phyloP scores from a whole-genome alignment of 2,888 invertebrate species.

The Mythimna loreyi region DNA sequence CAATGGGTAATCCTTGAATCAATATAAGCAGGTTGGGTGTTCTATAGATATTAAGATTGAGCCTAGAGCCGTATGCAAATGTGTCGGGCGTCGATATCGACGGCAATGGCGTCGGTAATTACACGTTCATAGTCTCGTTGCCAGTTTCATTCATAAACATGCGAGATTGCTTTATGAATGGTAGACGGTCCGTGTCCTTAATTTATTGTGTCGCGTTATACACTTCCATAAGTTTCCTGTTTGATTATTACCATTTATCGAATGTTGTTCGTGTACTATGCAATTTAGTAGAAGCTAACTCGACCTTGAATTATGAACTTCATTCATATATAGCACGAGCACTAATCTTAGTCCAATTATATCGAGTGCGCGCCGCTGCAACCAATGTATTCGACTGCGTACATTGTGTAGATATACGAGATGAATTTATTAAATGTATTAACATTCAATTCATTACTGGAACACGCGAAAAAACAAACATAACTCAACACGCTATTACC shows the following conservation, averaged over 20 bases:
- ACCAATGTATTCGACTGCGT: conserved; percentile 32
- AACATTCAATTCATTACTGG: conserved; percentile 82
- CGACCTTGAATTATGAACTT: conserved; percentile 84
- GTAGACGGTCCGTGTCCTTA: conserved; percentile 80
- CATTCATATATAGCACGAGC: conserved; percentile 76
- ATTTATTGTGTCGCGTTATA: conserved; percentile 78
- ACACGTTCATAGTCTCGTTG: conserved; percentile 74
- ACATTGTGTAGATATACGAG: conserved; percentile 64
- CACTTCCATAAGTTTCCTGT: conserved; percentile 85
- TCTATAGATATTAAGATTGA: conserved; percentile 67
- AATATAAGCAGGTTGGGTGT: conserved; percentile 73
- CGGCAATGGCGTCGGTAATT: conserved; percentile 85
- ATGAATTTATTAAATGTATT: conserved; percentile 78
- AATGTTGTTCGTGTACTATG: conserved; percentile 78
- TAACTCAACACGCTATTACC: conserved; percentile 79
- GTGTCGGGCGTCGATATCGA: conserved; percentile 77
- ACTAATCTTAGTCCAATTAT: conserved; percentile 71
- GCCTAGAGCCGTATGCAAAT: conserved; percentile 81
- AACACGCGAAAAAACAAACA: conserved; percentile 78
- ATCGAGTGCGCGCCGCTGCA: conserved; percentile 48
- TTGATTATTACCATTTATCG: conserved; percentile 85
- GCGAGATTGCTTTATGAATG: conserved; percentile 87
- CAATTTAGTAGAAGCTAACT: conserved; percentile 79
- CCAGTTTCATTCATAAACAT: conserved; percentile 89
- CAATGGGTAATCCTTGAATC: conserved; percentile 83